Base-by-base conservation (phyloP, 64 coral and sea anemone genomes). In the Stichodactyla mertensii region DNA sequence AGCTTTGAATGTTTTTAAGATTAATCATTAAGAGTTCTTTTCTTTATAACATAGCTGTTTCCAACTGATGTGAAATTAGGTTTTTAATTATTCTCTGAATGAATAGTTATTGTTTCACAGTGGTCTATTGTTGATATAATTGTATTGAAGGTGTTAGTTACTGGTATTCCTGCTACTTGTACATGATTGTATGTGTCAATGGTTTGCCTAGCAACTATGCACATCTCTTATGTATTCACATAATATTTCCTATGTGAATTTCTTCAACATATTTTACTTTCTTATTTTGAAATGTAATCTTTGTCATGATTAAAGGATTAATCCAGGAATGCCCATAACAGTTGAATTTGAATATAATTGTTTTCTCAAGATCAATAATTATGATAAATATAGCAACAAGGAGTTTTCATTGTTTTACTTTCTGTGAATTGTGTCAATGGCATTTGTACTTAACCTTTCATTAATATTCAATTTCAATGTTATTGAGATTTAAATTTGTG, bases 231-330 rank as follows among this genome's bases (percentile, higher is more conserved):
- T 74, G 69, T 27, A 36, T 74, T 74, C 69, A 74, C 69, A 36
- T 66, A 66, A 66, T 16, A 9, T 7, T n/a, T 66, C 19, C 9
- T 66, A 7, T n/a, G 4, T 66, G 62, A 66, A 66, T 66, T 6
- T n/a, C 22, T 66, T 20, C 4, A 74, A 45, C 36, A 45, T 45
- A 45, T 45, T 45, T 74, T 13, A 27, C 24, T 74, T 6, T 74
- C 27, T 36, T 16, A 69, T 23, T 69, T 69, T 2, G 8, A 22
- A 7, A 20, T 0, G 1, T 58, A 58, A 58, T 58, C 14, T 58
- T 81, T 52, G 14, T 52, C 7, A 66, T 55, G 22, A 81, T 81
- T 81, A 81, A 18, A 81, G 78, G 78, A 81, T 81, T 81, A 81
- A 20, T 10, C 16, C 53, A 8, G 78, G 53, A 81, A 53, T 79